A percentile compares a stretch with the other conserved stretches of the same genome.
Conservation (phyloP, 2,113 vertebrate species). For the Brachypodius melanocephalos region DNA sequence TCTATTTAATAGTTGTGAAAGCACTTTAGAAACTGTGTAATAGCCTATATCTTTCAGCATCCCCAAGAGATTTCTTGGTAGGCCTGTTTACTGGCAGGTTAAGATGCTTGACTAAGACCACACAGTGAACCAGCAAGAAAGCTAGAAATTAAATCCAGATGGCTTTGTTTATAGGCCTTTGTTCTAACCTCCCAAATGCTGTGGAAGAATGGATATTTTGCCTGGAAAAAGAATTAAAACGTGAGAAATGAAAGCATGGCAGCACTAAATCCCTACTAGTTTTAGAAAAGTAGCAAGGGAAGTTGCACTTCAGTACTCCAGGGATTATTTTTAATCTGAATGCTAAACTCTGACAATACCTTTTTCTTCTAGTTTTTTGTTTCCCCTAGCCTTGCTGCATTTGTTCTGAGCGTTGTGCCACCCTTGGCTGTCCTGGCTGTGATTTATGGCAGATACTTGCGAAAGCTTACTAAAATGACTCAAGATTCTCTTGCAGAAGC, state of each 20-base stretch:
- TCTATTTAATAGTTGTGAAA: not conserved
- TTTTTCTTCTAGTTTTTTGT: conserved; percentile 85
- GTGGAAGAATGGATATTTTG: not conserved
- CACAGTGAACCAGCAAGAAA: not conserved
- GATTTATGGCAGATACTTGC: conserved; percentile 87
- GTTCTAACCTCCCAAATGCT: not conserved
- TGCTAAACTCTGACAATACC: not conserved
- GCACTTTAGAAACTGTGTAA: not conserved
- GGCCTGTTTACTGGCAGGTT: not conserved
- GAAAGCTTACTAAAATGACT: conserved; percentile 86
- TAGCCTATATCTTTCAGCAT: not conserved
- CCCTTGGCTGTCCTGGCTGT: conserved; percentile 84
- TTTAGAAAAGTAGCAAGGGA: not conserved
- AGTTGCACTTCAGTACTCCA: not conserved
- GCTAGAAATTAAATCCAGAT: conserved; percentile 3
- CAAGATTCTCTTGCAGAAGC: conserved; percentile 93
- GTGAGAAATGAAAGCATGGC: not conserved
- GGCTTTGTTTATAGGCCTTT: not conserved
- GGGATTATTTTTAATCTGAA: not conserved
- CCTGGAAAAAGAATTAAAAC: not conserved
- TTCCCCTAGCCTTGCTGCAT: conserved; percentile 87
- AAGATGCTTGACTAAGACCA: not conserved
- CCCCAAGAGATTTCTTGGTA: not conserved
- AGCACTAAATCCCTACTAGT: not conserved
- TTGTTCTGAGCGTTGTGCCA: conserved; percentile 90